phyloP scores from a whole-genome alignment of 2,888 invertebrate genomes.

The Standfussiana lucernea region DNA sequence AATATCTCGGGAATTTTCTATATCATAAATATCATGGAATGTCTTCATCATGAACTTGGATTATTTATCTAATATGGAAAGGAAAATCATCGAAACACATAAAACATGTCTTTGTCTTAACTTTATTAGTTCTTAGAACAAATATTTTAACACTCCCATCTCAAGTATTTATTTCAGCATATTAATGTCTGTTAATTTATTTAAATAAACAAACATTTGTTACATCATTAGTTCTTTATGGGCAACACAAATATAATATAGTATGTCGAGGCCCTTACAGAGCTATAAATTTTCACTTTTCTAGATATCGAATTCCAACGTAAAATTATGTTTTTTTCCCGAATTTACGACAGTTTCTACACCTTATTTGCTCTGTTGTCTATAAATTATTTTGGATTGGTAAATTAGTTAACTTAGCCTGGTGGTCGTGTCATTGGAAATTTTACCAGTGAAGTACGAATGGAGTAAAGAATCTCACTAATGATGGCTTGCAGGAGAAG shows the following conservation, averaged over 20 bases:
- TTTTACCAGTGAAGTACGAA: conserved; percentile 8
- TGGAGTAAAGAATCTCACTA: conserved; percentile 8
- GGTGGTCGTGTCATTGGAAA: neutral
- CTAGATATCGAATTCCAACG: conserved; percentile 6
- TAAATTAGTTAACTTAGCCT: neutral
- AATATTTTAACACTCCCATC: conserved; percentile 30
- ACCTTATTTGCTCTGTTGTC: neutral
- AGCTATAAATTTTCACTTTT: conserved; percentile 44
- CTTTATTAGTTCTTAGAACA: conserved; percentile 35
- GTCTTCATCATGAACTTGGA: neutral
- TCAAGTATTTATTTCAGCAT: conserved; percentile 43
- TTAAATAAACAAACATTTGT: conserved; percentile 53
- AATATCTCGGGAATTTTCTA: conserved; percentile 2
- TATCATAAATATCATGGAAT: conserved; percentile 3
- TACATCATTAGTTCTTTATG: conserved; percentile 39
- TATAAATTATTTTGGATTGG: neutral
- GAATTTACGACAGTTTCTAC: conserved; percentile 9
- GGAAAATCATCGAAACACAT: conserved; percentile 40
- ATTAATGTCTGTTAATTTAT: conserved; percentile 52
- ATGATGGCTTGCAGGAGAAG: conserved; percentile 16
- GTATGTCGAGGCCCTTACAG: conserved; percentile 14
- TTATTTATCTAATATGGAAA: conserved; percentile 37
- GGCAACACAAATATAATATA: neutral
- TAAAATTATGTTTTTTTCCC: neutral
- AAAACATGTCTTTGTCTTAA: conserved; percentile 41